phyloP scores from a whole-genome alignment of 2,888 invertebrate species.

The Phyto melanocephala region DNA sequence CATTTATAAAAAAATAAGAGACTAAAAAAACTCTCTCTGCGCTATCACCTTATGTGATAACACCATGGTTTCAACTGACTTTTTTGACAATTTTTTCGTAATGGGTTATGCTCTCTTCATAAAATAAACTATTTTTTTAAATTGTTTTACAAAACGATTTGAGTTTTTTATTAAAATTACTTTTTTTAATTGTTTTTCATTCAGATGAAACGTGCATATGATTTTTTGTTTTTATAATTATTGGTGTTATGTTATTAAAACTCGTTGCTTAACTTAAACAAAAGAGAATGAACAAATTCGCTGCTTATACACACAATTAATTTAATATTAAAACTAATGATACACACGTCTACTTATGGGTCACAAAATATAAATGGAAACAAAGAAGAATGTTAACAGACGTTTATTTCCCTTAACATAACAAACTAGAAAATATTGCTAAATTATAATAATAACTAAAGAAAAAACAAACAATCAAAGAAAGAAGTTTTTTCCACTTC shows the following conservation, averaged over 20 bases:
- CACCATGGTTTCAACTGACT: no score
- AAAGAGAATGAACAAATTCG: conserved; percentile 7
- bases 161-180: conserved; percentile 66
- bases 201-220: conserved; percentile 41
- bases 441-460: conserved; percentile 47
- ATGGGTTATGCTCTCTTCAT: no score
- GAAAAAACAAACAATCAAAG: conserved; percentile 9
- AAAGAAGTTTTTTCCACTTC: conserved; percentile 36
- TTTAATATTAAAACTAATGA: conserved; percentile 30
- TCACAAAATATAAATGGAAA: conserved; percentile 20
- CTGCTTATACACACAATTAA: conserved; percentile 29
- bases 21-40: no score
- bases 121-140: not conserved
- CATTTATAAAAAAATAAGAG: no score
- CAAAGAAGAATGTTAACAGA: conserved; percentile 22
- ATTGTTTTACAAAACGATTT: conserved; percentile 59
- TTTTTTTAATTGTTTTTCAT: conserved; percentile 44
- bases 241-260: conserved; percentile 37
- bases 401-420: conserved; percentile 45
- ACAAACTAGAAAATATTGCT: conserved; percentile 49
- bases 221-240: not conserved
- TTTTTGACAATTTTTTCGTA: no score
- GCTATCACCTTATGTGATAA: no score
- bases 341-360: conserved; percentile 13
- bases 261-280: conserved; percentile 34